Percentiles rank a stretch among this genome's conserved stretches.
Evolutionary conservation across 2,797 vertebrate genomes (phyloP).

Genomic region (Aulostomus chinensis): DNA sequence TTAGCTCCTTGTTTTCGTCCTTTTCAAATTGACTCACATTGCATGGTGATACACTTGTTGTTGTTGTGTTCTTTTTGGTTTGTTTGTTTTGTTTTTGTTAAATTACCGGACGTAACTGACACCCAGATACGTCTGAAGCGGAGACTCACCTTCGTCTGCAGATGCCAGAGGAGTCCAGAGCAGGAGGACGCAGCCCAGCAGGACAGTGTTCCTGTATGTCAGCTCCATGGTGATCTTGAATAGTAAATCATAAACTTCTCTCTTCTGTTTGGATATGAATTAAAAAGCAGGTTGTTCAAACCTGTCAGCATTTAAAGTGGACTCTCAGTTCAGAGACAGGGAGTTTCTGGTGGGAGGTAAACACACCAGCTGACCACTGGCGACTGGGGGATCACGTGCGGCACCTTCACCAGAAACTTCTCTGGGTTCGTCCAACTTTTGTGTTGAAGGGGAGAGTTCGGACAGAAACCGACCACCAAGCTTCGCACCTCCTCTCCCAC

Average conservation of each 20-base stretch:
- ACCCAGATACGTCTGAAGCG: not conserved
- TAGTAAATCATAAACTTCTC: conserved; percentile 16
- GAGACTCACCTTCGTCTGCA: conserved; percentile 81
- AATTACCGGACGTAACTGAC: conserved; percentile 10
- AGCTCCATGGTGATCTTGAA: conserved; percentile 69
- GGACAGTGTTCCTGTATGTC: conserved; percentile 54
- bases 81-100: not conserved
- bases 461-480: conserved; percentile 1
- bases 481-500: not conserved
- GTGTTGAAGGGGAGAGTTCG: conserved; percentile 22
- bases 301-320: conserved; percentile 72
- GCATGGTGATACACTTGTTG: no score
- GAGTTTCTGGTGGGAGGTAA: conserved; percentile 6
- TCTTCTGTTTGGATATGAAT: conserved; percentile 20
- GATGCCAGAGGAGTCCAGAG: conserved; percentile 49
- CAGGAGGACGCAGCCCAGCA: conserved; percentile 66
- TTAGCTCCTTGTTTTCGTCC: no score
- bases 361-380: no score
- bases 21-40: no score
- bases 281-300: conserved; percentile 44
- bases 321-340: conserved; percentile 32
- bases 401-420: conserved; percentile 49
- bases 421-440: conserved; percentile 47
- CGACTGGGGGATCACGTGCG: no score
- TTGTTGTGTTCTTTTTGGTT: conserved; percentile 18